Conservation (phyloP, 2,797 vertebrate species). For the Brachyalestes nurse region DNA sequence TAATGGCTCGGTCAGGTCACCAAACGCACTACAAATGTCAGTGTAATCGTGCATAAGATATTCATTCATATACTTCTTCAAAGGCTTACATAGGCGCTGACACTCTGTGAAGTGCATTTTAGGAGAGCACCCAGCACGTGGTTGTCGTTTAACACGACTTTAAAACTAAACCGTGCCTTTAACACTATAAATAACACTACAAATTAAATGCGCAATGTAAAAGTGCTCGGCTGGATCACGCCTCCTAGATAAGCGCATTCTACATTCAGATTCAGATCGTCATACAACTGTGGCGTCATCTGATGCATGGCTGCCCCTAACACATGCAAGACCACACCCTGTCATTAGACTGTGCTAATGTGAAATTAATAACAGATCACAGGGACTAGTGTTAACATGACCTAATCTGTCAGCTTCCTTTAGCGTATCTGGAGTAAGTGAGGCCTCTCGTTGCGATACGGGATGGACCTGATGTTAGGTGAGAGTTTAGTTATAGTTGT, state of each 20-base stretch:
- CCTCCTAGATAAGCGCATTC: background rate
- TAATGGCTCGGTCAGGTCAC: conserved; percentile 8
- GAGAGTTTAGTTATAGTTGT: background rate
- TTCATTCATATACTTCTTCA: background rate
- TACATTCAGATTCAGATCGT: background rate
- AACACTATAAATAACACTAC: too few relatives aligned
- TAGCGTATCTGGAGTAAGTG: too few relatives aligned
- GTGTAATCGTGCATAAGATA: background rate
- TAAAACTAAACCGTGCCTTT: background rate
- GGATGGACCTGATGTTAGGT: too few relatives aligned
- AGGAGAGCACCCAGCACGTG: conserved; percentile 9
- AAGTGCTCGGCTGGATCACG: background rate
- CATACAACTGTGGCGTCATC: background rate
- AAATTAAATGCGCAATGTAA: background rate
- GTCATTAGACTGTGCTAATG: background rate
- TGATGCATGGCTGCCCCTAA: background rate
- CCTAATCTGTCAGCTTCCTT: too few relatives aligned
- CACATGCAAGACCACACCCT: background rate
- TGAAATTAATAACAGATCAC: background rate
- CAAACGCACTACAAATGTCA: conserved; percentile 11
- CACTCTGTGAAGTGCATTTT: background rate
- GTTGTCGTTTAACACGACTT: background rate
- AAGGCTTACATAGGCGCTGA: background rate
- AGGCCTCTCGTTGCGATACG: too few relatives aligned
- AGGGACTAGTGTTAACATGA: background rate